A percentile compares a stretch with the other conserved stretches of the same genome.
Evolutionary conservation across 1,140 invertebrate genomes (phyloP).

Genomic region (Cotesia vestalis): DNA sequence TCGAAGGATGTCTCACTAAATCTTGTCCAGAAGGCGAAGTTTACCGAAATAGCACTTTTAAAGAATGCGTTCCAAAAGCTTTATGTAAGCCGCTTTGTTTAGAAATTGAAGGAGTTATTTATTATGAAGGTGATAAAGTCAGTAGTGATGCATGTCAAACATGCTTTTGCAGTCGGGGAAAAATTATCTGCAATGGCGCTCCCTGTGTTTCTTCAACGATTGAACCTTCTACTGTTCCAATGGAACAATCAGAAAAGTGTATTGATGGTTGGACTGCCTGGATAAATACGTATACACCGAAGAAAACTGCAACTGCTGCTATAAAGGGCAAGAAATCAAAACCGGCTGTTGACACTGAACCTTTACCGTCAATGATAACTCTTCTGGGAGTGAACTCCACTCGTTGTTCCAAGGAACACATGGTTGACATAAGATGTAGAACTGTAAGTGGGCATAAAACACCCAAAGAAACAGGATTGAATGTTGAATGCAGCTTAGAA

Average conservation of each 20-base stretch:
- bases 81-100: conserved; percentile 77
- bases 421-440: conserved; percentile 79
- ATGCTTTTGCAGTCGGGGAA: conserved; percentile 77
- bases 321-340: conserved; percentile 34
- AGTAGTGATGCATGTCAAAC: conserved; percentile 79
- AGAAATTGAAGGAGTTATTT: conserved; percentile 70
- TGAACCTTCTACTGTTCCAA: conserved; percentile 47
- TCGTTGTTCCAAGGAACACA: conserved; percentile 70
- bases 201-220: conserved; percentile 68
- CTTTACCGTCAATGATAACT: conserved; percentile 66
- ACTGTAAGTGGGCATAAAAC: conserved; percentile 70
- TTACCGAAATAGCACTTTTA: conserved; percentile 74
- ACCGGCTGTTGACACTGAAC: conserved; percentile 68
- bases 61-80: conserved; percentile 77
- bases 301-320: conserved; percentile 57
- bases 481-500: conserved; percentile 78
- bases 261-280: conserved; percentile 78
- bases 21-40: conserved; percentile 76
- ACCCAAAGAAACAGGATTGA: conserved; percentile 74
- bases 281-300: conserved; percentile 72
- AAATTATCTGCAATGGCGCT: conserved; percentile 75
- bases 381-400: conserved; percentile 61
- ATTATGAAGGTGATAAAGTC: conserved; percentile 82
- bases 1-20: conserved; percentile 81
- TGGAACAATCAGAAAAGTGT: conserved; percentile 65